Base-by-base conservation (phyloP, 1,140 invertebrate genomes). In the Maconellicoccus hirsutus region DNA sequence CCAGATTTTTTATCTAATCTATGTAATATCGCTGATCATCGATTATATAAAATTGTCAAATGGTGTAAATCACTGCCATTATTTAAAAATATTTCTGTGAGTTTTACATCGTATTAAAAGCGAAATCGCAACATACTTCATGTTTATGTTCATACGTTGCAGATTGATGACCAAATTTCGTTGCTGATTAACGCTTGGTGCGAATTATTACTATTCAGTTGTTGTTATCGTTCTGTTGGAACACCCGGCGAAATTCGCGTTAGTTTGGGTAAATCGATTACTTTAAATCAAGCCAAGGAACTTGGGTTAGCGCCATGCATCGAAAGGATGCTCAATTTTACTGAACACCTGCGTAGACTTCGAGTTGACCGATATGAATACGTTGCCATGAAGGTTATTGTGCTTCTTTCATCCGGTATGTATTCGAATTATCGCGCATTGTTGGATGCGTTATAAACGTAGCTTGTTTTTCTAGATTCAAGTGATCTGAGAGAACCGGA, bases 101-200 rank as follows among this genome's bases (percentile, higher is more conserved):
- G 42, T 52, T 33, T 12, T 12, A 10, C 33, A 2, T 38, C 19
- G 61, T 66, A n/a, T n/a, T n/a, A n/a, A n/a, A n/a, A n/a, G n/a
- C n/a, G n/a, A n/a, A n/a, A n/a, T n/a, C n/a, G n/a, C n/a, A n/a
- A n/a, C n/a, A n/a, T n/a, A n/a, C n/a, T n/a, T n/a, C n/a, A 27
- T 73, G 70, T 70, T 69, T 3, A 33, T 12, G 4, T 6, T 33
- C 12, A 73, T 70, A 29, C 70, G 3, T 75, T 80, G 12, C 77
- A 92, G 90, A 94, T 94, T 77, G 93, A 96, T 81, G 95, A 98
- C 83, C 95, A 98, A 82, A 98, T 96, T 73, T 90, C 93, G 76
- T 81, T 98, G 74, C 85, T 98, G 42, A 96, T 98, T 75, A 98
- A 98, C 80, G 95, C 94, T 59, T 98, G 95, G 95, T 96, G 94